Evolutionary conservation across 2,113 vertebrate species (phyloP), one percentile per base, ranked within the genome.

Genomic region (Typhlomys cinereus): DNA sequence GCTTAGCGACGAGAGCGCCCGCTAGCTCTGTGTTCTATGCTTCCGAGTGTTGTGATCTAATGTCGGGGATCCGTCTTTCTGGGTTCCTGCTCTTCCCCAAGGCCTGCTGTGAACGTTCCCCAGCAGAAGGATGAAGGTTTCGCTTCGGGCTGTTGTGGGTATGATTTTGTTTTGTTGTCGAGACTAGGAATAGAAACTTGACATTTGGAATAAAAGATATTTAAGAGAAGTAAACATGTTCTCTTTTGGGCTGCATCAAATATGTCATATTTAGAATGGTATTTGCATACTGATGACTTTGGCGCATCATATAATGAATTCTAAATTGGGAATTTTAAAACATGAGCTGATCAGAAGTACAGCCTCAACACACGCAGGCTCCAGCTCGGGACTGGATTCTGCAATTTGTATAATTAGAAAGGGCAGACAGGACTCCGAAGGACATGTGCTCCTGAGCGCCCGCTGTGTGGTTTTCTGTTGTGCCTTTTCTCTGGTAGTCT

Each of bases 211-310:
- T 85, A 74, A 50, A 80, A 80, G 34, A 41, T 48, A 89, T 79
- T 62, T 64, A 23, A 83, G 89, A 83, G 41, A 41, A 54, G 29
- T 50, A 23, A 36, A 76, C 48, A 23, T 2, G 25, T 59, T 71
- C 39, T 36, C 44, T 48, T 46, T 76, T 82, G 83, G 59, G 39
- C 61, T 94, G 39, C 82, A 71, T 90, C 29, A 94, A 91, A 76
- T 91, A 52, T 83, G 41, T 41, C 70, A 86, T 39, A 61, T 54
- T 85, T 86, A 75, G 70, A 86, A 86, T 83, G 52, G 80, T 75
- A 52, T 76, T 95, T 89, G 62, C 76, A n/a, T 76, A 62, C 2
- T 39, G 71, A 93, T 94, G 85, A 88, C 80, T 82, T 95, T 75
- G 70, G 11, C 57, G 36, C 94, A 48, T 85, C 84, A 71, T 92